Conservation (phyloP, 2,797 vertebrate species). For the Oophaga sylvatica region DNA sequence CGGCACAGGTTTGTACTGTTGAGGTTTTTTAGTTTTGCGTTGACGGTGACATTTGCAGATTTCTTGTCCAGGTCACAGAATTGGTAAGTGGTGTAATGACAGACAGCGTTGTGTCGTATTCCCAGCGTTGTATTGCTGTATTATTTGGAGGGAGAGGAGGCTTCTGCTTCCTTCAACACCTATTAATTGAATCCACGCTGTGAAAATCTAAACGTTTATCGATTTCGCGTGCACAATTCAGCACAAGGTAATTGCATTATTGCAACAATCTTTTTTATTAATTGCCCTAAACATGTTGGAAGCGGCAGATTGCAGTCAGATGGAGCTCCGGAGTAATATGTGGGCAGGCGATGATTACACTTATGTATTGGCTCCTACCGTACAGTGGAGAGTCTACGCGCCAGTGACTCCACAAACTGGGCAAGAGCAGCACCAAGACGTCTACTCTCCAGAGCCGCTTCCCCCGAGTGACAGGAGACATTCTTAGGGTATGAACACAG, state of each 20-base stretch:
- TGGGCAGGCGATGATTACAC: background rate
- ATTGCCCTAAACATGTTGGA: conserved; percentile 45
- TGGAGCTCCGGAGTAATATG: conserved; percentile 18
- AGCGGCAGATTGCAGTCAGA: conserved; percentile 9
- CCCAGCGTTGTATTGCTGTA: background rate
- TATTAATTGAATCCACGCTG: conserved; percentile 58
- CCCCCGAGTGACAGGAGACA: too few species aligned
- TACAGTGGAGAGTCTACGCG: too few species aligned
- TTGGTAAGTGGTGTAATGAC: too few species aligned
- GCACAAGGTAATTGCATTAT: conserved; percentile 36
- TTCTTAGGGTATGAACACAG: too few species aligned
- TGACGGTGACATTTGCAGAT: background rate
- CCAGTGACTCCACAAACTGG: too few species aligned
- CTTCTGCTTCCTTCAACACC: conserved; percentile 62
- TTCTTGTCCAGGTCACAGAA: background rate
- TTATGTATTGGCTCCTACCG: background rate
- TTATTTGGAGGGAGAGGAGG: conserved; percentile 40
- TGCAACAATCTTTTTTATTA: conserved; percentile 55
- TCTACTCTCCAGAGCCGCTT: too few species aligned
- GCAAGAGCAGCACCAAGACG: too few species aligned
- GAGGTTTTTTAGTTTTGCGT: background rate
- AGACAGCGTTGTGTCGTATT: background rate
- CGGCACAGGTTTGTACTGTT: too few species aligned
- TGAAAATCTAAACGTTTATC: conserved; percentile 61
- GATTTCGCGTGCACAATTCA: conserved; percentile 57